Evolutionary conservation across 2,113 vertebrate genomes (phyloP).

Genomic region (Climacteris rufus): DNA sequence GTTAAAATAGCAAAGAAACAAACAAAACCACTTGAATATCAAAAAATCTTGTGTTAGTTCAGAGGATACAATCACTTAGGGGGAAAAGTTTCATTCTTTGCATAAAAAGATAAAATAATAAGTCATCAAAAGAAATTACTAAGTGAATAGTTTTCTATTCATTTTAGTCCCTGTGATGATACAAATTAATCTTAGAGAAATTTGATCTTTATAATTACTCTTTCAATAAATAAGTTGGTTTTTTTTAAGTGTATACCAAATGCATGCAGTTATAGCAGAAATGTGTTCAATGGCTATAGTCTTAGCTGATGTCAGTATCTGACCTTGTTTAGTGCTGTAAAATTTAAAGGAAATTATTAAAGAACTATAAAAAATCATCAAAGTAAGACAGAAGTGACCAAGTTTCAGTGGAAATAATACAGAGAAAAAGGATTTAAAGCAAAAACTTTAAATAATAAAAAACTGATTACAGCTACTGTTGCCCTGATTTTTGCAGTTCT

Average conservation of each 20-base stretch:
- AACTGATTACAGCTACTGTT: neutral
- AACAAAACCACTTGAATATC: neutral
- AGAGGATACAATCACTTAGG: neutral
- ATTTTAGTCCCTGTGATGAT: neutral
- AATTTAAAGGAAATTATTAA: neutral
- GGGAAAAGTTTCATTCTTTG: neutral
- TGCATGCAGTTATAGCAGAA: neutral
- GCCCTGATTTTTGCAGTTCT: too few species aligned
- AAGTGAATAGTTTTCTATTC: neutral
- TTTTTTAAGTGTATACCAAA: neutral
- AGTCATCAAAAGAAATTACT: rapidly evolving
- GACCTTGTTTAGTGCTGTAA: neutral
- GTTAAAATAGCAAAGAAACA: neutral
- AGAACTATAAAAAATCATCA: neutral
- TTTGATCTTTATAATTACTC: neutral
- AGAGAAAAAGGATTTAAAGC: neutral
- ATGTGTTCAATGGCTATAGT: neutral
- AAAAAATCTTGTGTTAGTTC: neutral
- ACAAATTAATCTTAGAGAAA: neutral
- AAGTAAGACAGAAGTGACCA: neutral
- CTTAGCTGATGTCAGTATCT: neutral
- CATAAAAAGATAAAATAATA: neutral
- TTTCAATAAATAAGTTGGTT: neutral
- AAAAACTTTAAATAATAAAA: neutral
- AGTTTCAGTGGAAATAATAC: neutral